These are phyloP conservation scores for Aselliscus stoliczkanus DNA, from an alignment of 2,797 vertebrate species.

Conservation along the genomic window DNA sequence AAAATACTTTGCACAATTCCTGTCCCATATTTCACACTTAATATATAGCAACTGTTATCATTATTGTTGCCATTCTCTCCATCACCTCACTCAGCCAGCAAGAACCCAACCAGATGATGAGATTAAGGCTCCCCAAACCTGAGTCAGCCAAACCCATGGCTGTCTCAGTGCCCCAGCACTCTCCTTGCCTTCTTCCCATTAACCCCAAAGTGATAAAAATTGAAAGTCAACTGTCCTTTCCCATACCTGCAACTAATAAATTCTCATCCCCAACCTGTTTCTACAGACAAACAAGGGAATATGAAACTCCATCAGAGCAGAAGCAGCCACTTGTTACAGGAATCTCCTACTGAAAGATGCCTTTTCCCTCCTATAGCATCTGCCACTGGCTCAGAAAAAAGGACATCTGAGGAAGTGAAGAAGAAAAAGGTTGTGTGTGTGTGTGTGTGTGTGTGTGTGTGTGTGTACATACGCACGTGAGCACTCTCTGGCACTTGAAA, in stretches of 20 bases:
- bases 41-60: not conserved
- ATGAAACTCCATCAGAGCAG: constrained; percentile 44
- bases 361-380: constrained; percentile 79
- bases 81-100: not conserved
- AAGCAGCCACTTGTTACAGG: constrained; percentile 26
- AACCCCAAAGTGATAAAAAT: not conserved
- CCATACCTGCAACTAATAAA: not conserved
- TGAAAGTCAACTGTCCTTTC: not conserved
- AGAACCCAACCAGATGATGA: not conserved
- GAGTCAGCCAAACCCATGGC: not conserved
- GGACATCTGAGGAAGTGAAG: constrained; percentile 54
- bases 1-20: not conserved
- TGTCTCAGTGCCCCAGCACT: not conserved
- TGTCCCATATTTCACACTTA: not conserved
- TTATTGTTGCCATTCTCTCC: not conserved
- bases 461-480: not conserved
- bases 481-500: not conserved
- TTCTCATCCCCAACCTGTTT: constrained; percentile 25
- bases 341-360: constrained; percentile 52
- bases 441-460: not conserved
- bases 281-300: constrained; percentile 55
- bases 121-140: not conserved
- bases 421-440: constrained; percentile 72
- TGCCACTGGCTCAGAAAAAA: constrained; percentile 42
- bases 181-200: not conserved